phyloP scores from a whole-genome alignment of 1,140 invertebrate species.

The Drosophila sulfurigaster region DNA sequence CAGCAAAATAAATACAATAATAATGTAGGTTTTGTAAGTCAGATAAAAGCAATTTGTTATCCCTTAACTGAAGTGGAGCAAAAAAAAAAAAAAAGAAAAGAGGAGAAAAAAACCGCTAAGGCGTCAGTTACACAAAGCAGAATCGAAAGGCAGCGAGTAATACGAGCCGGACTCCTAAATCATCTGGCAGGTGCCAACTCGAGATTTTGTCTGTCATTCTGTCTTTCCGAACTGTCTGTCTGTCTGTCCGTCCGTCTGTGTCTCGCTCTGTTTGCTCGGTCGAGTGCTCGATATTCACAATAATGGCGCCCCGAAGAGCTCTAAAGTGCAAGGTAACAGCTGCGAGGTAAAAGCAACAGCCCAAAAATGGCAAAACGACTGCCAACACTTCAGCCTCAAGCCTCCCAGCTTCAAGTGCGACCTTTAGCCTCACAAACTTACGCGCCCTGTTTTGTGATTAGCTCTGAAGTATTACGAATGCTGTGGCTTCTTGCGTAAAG shows the following conservation, averaged over 20 bases:
- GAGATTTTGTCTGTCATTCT: constrained; percentile 30
- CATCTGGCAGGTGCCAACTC: constrained; percentile 48
- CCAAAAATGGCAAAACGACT: constrained; percentile 55
- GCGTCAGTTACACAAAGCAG: constrained; percentile 65
- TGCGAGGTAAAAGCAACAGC: constrained; percentile 50
- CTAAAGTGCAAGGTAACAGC: constrained; percentile 62
- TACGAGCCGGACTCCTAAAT: constrained; percentile 61
- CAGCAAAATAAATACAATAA: background rate
- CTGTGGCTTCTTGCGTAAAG: constrained; percentile 19
- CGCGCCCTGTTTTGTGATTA: constrained; percentile 65
- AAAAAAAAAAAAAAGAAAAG: too few relatives aligned
- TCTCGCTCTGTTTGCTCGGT: constrained; percentile 14
- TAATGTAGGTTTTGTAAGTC: constrained; percentile 17
- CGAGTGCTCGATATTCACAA: constrained; percentile 72
- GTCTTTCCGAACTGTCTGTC: background rate
- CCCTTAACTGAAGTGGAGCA: constrained; percentile 43
- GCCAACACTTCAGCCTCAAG: constrained; percentile 53
- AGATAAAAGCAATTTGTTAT: constrained; percentile 77
- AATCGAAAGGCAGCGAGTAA: constrained; percentile 37
- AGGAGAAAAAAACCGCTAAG: constrained; percentile 5
- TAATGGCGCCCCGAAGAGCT: constrained; percentile 71
- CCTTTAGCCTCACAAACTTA: constrained; percentile 53
- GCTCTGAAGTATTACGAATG: constrained; percentile 48
- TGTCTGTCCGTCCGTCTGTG: background rate
- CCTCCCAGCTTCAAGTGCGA: constrained; percentile 22